These are phyloP conservation scores for Callosobruchus maculatus DNA, from an alignment of 2,888 invertebrate genomes.

Conservation along the genomic window DNA sequence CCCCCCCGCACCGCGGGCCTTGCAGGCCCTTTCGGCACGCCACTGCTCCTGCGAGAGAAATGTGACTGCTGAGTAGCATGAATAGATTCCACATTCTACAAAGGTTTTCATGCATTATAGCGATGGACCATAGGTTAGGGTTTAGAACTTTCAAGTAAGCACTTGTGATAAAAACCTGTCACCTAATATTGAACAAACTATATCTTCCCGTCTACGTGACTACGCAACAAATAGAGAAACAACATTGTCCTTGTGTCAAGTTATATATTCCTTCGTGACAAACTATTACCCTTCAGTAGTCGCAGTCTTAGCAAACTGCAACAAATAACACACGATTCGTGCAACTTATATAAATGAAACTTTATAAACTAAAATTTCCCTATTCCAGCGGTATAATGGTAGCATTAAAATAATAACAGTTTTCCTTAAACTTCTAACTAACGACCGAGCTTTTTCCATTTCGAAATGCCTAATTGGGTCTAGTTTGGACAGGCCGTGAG, in stretches of 20 bases:
- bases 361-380: not conserved
- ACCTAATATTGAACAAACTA: not conserved
- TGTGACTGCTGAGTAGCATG: too few relatives aligned
- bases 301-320: not conserved
- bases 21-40: too few relatives aligned
- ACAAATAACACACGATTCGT: not conserved
- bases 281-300: not conserved
- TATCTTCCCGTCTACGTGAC: not conserved
- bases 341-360: not conserved
- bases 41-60: too few relatives aligned
- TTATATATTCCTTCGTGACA: not conserved
- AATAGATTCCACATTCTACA: too few relatives aligned
- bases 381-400: not conserved
- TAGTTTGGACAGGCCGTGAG: not conserved
- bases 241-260: not conserved
- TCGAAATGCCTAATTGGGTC: not conserved
- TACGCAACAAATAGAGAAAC: not conserved
- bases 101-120: too few relatives aligned
- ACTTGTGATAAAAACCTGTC: too few relatives aligned
- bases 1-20: too few relatives aligned
- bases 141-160: too few relatives aligned
- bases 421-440: not conserved
- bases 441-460: not conserved
- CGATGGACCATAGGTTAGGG: too few relatives aligned
- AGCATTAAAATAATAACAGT: not conserved